A percentile compares a stretch with the other conserved stretches of the same genome.
Evolutionary conservation across 2,888 invertebrate genomes (phyloP).

Genomic region (Theretra japonica): DNA sequence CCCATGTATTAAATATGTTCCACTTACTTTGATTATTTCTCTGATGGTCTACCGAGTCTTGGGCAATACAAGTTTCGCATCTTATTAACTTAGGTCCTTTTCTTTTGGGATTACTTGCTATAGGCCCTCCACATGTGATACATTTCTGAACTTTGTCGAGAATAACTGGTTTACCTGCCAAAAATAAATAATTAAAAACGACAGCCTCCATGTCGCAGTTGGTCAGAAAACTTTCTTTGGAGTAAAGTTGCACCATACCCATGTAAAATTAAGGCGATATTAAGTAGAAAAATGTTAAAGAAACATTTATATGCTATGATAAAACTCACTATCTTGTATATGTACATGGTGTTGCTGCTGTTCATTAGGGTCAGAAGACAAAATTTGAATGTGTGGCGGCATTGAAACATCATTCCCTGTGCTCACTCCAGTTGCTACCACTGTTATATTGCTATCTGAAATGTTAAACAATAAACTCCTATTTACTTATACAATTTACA

Average conservation of each 20-base stretch:
- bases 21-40: conserved; percentile 74
- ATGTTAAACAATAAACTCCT: conserved; percentile 35
- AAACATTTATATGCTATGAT: neutral
- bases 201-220: too few species aligned
- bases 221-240: too few species aligned
- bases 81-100: conserved; percentile 86
- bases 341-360: conserved; percentile 76
- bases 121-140: conserved; percentile 84
- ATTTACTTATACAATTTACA: too few species aligned
- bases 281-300: neutral
- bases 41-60: conserved; percentile 81
- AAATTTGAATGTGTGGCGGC: conserved; percentile 80
- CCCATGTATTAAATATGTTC: conserved; percentile 7
- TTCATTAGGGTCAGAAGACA: conserved; percentile 71
- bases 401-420: conserved; percentile 72
- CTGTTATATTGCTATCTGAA: conserved; percentile 83
- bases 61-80: conserved; percentile 86
- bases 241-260: too few species aligned
- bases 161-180: conserved; percentile 25
- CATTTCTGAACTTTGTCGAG: conserved; percentile 85
- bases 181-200: too few species aligned
- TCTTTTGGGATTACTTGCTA: conserved; percentile 84
- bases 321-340: conserved; percentile 73
- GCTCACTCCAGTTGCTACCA: conserved; percentile 80
- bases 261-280: too few species aligned